Evolutionary conservation across 2,797 vertebrate genomes (phyloP), one percentile per base, ranked within the genome.

Genomic region (Siniperca obscura): DNA sequence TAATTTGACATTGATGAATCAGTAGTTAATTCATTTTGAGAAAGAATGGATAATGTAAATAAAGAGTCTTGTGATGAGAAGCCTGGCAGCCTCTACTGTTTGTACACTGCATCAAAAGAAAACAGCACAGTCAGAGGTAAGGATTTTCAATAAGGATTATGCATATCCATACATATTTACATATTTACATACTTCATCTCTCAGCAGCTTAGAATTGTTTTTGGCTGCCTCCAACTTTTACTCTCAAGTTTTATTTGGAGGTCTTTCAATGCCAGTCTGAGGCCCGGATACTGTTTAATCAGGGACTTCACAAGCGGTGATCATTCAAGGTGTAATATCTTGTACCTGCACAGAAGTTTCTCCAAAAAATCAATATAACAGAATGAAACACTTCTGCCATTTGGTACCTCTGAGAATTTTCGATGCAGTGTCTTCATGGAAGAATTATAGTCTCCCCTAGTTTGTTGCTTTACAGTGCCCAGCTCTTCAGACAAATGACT

Each of bases 61-160:
- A 83, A 25, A 70, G 22, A 25, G 52, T 50, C 57, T 52, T 56
- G 19, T 36, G 71, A 50, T 74, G 62, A 30, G 30, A 48, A 21
- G 56, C 14, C 61, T 67, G 81, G 48, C 66, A 81, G 70, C 52
- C 1, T 50, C 65, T 11, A 53, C 46, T 36, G 48, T 50, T 46
- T 59, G n/a, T 60, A 12, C 48, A 36, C 42, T 40, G 48, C 57
- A 64, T 76, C 59, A 66, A 80, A 81, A 65, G 36, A 59, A 65
- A 64, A 67, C 19, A 68, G 65, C 42, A 21, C 62, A 72, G 56
- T 83, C 70, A 72, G 53, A 61, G 48, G 76, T 66, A 62, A 59
- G n/a, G 70, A 56, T 77, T 67, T 70, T 68, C 57, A 80, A 69
- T 42, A 64, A 62, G 72, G 75, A 79, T 81, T 82, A 71, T 57